Conservation (phyloP, 23 tunicate genomes). For the Trididemnum clinides region DNA sequence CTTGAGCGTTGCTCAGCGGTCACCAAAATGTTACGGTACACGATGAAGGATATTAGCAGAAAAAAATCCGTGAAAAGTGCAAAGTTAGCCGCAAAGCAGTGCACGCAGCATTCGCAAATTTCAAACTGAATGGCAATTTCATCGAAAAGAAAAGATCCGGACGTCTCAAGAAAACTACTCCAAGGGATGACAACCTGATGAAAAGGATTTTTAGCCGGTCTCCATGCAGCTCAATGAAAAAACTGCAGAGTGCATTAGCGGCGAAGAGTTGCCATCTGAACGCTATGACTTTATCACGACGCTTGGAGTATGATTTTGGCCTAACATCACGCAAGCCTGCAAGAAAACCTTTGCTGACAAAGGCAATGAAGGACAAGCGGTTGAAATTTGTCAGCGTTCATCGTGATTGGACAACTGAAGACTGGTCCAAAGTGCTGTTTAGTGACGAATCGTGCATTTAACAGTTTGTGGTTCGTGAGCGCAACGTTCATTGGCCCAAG, state of each 20-base stretch:
- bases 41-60: too few relatives aligned
- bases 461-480: too few relatives aligned
- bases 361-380: too few relatives aligned
- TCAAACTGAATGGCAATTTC: too few relatives aligned
- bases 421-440: not conserved
- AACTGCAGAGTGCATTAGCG: not conserved
- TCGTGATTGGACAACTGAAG: not conserved
- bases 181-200: not conserved
- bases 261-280: not conserved
- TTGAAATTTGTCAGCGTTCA: not conserved
- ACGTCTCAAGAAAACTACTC: not conserved
- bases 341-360: too few relatives aligned
- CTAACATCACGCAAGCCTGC: too few relatives aligned
- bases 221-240: not conserved
- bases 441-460: not conserved
- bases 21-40: too few relatives aligned
- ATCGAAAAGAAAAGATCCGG: not conserved
- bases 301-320: not conserved
- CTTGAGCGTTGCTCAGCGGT: not conserved
- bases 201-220: not conserved
- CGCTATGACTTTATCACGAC: not conserved
- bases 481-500: too few relatives aligned
- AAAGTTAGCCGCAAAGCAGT: too few relatives aligned
- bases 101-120: not conserved
- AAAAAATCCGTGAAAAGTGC: too few relatives aligned